A percentile compares a stretch with the other conserved stretches of the same genome.
Conservation (phyloP, 2,888 invertebrate species). For the Spodoptera picta region DNA sequence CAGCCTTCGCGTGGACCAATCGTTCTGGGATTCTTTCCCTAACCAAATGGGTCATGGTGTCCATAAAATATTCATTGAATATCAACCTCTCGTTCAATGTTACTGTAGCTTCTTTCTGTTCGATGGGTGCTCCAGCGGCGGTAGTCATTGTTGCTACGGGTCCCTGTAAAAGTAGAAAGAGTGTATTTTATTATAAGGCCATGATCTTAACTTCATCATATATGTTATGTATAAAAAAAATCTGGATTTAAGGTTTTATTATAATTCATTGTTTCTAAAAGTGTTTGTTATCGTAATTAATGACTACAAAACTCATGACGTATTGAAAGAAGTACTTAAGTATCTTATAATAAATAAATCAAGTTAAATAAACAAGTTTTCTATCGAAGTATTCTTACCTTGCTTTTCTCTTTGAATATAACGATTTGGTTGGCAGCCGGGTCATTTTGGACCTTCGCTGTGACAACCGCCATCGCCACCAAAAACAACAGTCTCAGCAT, state of each 20-base stretch:
- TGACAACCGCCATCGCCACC: conserved; percentile 31
- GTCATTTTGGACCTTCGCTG: conserved; percentile 55
- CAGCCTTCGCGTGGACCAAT: conserved; percentile 97
- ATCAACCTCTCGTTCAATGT: conserved; percentile 93
- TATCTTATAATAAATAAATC: too few species aligned
- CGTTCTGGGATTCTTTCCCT: conserved; percentile 97
- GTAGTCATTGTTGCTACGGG: conserved; percentile 90
- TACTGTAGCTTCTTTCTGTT: conserved; percentile 89
- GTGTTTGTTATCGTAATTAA: too few species aligned
- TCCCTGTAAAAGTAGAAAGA: conserved; percentile 72
- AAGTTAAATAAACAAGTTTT: too few species aligned
- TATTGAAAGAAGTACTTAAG: too few species aligned
- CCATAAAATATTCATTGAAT: conserved; percentile 93
- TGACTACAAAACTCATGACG: too few species aligned
- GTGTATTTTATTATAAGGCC: not conserved
- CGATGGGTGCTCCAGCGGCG: conserved; percentile 93
- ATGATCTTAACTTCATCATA: too few species aligned
- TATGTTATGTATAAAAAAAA: too few species aligned
- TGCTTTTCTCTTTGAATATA: conserved; percentile 67
- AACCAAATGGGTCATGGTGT: conserved; percentile 93
- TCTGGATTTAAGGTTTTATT: too few species aligned
- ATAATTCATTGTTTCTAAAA: too few species aligned
- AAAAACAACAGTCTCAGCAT: conserved; percentile 32
- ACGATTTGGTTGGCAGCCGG: conserved; percentile 70
- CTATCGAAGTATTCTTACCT: conserved; percentile 62